Evolutionary conservation across 2,888 invertebrate genomes (phyloP), one percentile per base, ranked within the genome.

Genomic region (Hypomecis atomaria): DNA sequence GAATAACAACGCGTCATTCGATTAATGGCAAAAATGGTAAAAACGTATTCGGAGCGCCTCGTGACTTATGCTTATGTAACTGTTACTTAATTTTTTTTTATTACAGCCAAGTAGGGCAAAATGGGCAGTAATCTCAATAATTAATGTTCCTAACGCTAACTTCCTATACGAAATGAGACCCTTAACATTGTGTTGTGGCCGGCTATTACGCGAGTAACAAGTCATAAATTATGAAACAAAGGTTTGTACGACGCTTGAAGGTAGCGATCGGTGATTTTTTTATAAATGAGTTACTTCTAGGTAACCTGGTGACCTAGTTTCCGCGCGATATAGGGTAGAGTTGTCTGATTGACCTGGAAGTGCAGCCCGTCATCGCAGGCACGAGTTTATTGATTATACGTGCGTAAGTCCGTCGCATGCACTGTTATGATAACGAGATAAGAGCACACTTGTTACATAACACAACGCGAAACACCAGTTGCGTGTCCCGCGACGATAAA

Each of bases 401-500:
- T 71, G 66, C 65, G 61, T 65, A 65, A 57, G 36, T 50, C 37
- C 49, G 49, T 49, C 62, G 66, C 65, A 66, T 75, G 72, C 73
- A 73, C 71, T 67, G 64, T 59, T 62, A 68, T 75, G 76, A 80
- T 75, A 77, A 72, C 71, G 59, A 78, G 77, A 79, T 78, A 79
- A 78, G 69, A 74, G 73, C 74, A 72, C 53, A 44, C 71, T 49
- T 78, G 75, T 76, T 79, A 82, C 74, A 73, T 74, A 74, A 68
- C 66, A 71, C 59, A 66, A 73, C 57, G 73, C 70, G 71, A 65
- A 57, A 65, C 60, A 53, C 47, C 55, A 44, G 73, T 78, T 78
- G 83, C 84, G 81, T 85, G 85, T 77, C 76, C 69, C 70, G 58
- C 72, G 66, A 72, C 76, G 73, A 79, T 78, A 83, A 83, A 78